Conservation (phyloP, 2,113 vertebrate species). For the Galeopterus variegatus region DNA sequence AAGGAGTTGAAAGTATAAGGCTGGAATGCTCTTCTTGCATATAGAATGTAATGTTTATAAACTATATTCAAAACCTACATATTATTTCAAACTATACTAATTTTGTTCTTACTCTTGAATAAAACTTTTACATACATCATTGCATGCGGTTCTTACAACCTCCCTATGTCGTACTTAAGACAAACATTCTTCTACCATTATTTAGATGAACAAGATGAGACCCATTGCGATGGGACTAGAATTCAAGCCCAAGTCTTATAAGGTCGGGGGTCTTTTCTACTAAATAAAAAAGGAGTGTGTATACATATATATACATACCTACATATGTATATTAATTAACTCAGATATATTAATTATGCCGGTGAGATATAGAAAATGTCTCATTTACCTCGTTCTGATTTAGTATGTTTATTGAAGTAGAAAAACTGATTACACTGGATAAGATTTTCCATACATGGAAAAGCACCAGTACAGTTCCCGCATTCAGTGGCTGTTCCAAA, state of each 20-base stretch:
- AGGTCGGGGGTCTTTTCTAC: neutral
- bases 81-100: neutral
- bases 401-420: conserved; percentile 57
- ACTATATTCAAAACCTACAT: neutral
- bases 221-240: neutral
- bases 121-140: neutral
- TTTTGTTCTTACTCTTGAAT: neutral
- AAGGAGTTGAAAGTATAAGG: neutral
- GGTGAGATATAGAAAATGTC: conserved; percentile 63
- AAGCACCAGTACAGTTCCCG: neutral
- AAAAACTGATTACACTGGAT: conserved; percentile 56
- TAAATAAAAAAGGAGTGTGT: neutral
- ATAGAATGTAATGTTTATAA: conserved; percentile 24
- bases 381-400: neutral
- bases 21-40: neutral
- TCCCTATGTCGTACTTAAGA: neutral
- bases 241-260: neutral
- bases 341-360: conserved; percentile 21
- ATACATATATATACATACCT: too few relatives aligned
- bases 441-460: conserved; percentile 73
- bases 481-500: conserved; percentile 67
- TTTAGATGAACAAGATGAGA: neutral
- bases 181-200: neutral
- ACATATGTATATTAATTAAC: neutral
- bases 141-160: neutral